These are phyloP conservation scores for Nothocercus nigrocapillus DNA, from an alignment of 2,113 vertebrate genomes.

Conservation along the genomic window DNA sequence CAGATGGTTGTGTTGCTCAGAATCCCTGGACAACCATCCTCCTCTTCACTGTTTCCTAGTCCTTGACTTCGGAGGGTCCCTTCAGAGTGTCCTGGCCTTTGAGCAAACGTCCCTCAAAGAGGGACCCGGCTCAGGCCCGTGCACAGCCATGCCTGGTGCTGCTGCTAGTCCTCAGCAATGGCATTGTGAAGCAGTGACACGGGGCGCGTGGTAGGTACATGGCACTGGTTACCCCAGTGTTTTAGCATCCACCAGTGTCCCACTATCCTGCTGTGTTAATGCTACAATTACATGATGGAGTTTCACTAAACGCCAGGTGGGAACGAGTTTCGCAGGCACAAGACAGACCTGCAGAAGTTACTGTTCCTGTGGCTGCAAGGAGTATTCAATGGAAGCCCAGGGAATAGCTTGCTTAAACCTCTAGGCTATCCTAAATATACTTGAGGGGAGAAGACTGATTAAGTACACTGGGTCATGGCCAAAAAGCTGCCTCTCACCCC, in stretches of 20 bases:
- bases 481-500: not conserved
- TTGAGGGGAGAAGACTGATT: not conserved
- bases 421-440: not conserved
- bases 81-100: not conserved
- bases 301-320: not conserved
- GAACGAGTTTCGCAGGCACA: not conserved
- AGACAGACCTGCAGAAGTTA: not conserved
- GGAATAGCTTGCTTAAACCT: not conserved
- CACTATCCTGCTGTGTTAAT: not conserved
- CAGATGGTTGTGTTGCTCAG: not conserved
- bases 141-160: not conserved
- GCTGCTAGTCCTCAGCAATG: rapidly evolving
- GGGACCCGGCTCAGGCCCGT: not conserved
- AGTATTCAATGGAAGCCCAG: not conserved
- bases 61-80: not conserved
- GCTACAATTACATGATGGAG: not conserved
- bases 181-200: not conserved
- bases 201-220: not conserved
- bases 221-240: not conserved
- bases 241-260: not conserved
- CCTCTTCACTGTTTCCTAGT: not conserved
- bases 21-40: not conserved
- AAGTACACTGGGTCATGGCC: not conserved
- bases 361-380: rapidly evolving
- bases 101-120: not conserved